These are phyloP conservation scores for Octopus sinensis DNA, from an alignment of 1,140 invertebrate species.

Conservation along the genomic window DNA sequence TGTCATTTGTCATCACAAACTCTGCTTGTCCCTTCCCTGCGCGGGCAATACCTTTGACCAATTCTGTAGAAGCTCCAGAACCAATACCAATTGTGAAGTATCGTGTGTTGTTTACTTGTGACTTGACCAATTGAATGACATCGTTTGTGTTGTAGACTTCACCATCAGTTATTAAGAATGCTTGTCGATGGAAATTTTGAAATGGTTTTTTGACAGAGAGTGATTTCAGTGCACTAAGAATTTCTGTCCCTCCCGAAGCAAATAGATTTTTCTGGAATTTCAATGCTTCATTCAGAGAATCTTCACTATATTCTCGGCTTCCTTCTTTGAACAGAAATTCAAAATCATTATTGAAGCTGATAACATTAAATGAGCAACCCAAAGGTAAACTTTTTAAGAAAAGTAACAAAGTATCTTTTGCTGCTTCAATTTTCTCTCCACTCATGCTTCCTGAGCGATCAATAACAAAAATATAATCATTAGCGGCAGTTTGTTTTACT, in stretches of 20 bases:
- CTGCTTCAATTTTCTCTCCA: conserved; percentile 42
- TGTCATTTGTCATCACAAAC: conserved; percentile 50
- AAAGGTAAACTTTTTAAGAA: conserved; percentile 38
- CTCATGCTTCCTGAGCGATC: too few species aligned
- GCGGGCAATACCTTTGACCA: conserved; percentile 52
- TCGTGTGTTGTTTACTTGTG: too few species aligned
- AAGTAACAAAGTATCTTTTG: conserved; percentile 42
- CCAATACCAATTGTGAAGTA: too few species aligned
- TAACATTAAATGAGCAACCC: conserved; percentile 35
- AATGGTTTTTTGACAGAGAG: conserved; percentile 46
- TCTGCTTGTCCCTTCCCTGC: conserved; percentile 50
- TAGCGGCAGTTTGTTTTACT: too few species aligned
- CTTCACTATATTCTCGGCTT: conserved; percentile 32
- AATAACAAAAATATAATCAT: too few species aligned
- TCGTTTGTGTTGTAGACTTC: too few species aligned
- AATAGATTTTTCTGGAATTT: conserved; percentile 29
- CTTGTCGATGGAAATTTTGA: too few species aligned
- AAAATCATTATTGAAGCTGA: too few species aligned
- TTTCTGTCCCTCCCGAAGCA: conserved; percentile 57
- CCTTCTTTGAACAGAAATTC: too few species aligned
- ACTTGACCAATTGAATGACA: too few species aligned
- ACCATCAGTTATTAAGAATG: too few species aligned
- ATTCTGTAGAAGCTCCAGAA: too few species aligned
- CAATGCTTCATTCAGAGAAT: conserved; percentile 29
- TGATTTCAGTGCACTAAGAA: conserved; percentile 47